Conservation (phyloP, 2,797 vertebrate genomes). For the Eremophila alpestris region DNA sequence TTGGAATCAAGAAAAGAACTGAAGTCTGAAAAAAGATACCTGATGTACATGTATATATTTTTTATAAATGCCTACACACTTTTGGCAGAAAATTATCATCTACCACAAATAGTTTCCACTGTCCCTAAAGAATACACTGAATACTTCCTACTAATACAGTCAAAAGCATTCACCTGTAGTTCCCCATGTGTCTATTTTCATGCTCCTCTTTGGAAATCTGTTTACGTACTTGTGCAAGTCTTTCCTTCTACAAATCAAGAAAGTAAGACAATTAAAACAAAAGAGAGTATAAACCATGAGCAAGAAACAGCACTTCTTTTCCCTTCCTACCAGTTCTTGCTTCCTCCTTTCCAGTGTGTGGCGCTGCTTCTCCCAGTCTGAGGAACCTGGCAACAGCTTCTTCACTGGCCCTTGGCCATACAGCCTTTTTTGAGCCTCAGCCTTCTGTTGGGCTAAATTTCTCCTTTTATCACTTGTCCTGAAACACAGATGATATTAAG, state of each 20-base stretch:
- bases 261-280: slow-evolving; percentile 52
- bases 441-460: slow-evolving; percentile 96
- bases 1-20: background rate
- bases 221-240: slow-evolving; percentile 93
- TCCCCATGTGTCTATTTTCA: slow-evolving; percentile 96
- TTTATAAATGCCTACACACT: background rate
- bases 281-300: background rate
- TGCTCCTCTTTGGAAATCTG: slow-evolving; percentile 95
- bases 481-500: slow-evolving; percentile 38
- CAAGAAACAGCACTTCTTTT: background rate
- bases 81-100: background rate
- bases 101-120: background rate
- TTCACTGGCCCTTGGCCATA: slow-evolving; percentile 92
- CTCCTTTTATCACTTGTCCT: slow-evolving; percentile 96
- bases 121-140: background rate
- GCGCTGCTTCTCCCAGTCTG: slow-evolving; percentile 94
- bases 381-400: slow-evolving; percentile 88
- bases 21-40: background rate
- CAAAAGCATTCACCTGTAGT: slow-evolving; percentile 89
- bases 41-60: background rate
- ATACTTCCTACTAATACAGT: background rate
- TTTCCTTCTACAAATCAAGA: slow-evolving; percentile 89
- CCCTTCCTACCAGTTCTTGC: slow-evolving; percentile 89
- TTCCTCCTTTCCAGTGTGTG: slow-evolving; percentile 90
- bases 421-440: slow-evolving; percentile 92